Base-by-base conservation (phyloP, 2,797 vertebrate species). In the Enteromius viviparus region DNA sequence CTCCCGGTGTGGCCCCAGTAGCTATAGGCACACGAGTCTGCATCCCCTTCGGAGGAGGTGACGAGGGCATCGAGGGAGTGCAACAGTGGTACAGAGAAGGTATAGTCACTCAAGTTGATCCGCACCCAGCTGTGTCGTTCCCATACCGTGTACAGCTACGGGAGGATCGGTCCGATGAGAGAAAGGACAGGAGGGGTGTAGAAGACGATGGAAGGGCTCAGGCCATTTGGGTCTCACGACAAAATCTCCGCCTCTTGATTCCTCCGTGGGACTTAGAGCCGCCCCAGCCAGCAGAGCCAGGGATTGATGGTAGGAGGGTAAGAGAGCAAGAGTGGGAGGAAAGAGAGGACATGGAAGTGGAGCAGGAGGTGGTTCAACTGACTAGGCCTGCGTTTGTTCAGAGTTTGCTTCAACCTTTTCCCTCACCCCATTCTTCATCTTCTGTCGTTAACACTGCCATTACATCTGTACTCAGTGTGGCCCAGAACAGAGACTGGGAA, bases 231-330 rank as follows among this genome's bases (percentile, higher is more conserved):
- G 94, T 94, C 76, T 94, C 95, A 80, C 90, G 94, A 58, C 95
- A 95, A 51, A 96, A 95, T 86, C 94, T 98, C 47, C 95, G 97
- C 21, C 96, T 98, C 60, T 91, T 97, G 76, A 92, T 94, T 29
- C 94, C 96, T 0, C 96, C 95, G 0, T 97, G 96, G 96, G 96
- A 95, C 87, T 84, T 95, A 72, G 94, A 94, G 77, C 87, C 94
- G 47, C 93, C 92, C 0, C 89, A 83, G 86, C 84, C 68, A 8
- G 40, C 62, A 45, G 86, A 85, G 34, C 82, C 65, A 8, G 81
- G 23, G 79, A 88, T 55, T 89, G 90, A 76, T 64, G 70, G 88
- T 19, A 76, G 90, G 90, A 17, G 91, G n/a, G 47, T 51, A 15
- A 87, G 82, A 83, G 69, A 93, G 64, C 88, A 88, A 53, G 91